Percentiles rank a stretch among this genome's conserved stretches.
Conservation (phyloP, 2,113 vertebrate species). For the Coreoperca whiteheadi region DNA sequence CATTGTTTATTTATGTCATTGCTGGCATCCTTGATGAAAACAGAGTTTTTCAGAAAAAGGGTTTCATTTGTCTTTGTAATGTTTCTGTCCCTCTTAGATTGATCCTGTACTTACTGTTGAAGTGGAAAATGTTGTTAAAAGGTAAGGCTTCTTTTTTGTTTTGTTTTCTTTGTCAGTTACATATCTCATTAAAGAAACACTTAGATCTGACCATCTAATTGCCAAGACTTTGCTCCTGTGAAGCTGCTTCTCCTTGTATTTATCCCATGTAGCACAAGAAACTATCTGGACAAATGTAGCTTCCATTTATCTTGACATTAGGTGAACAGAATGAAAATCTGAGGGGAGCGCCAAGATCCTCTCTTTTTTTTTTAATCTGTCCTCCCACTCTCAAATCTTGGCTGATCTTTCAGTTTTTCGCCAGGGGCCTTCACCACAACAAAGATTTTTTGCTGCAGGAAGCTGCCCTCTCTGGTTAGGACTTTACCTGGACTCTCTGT, state of each 20-base stretch:
- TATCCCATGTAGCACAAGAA: conserved; percentile 5
- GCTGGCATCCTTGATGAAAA: conserved; percentile 45
- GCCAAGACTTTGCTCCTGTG: not conserved
- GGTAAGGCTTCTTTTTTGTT: conserved; percentile 80
- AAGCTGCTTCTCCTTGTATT: conserved; percentile 25
- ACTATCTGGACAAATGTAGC: conserved; percentile 1
- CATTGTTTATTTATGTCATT: conserved; percentile 65
- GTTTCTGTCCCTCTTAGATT: conserved; percentile 79
- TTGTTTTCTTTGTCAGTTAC: conserved; percentile 14
- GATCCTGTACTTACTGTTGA: conserved; percentile 87
- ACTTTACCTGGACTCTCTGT: conserved; percentile 56
- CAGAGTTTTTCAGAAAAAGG: conserved; percentile 3
- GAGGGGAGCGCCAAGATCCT: not conserved
- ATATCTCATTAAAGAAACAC: conserved; percentile 14
- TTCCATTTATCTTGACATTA: conserved; percentile 35
- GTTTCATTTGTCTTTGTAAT: conserved; percentile 2
- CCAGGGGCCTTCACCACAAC: conserved; percentile 33
- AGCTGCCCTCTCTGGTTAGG: conserved; percentile 55
- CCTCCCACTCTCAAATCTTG: conserved; percentile 36
- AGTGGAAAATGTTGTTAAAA: conserved; percentile 86
- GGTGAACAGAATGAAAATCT: conserved; percentile 44
- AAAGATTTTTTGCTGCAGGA: conserved; percentile 38
- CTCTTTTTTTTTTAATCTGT: conserved; percentile 1
- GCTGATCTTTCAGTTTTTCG: conserved; percentile 37
- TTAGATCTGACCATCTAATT: conserved; percentile 33